Evolutionary conservation across 2,797 vertebrate genomes (phyloP), one percentile per base, ranked within the genome.

Genomic region (Acrocephalus scirpaceus): DNA sequence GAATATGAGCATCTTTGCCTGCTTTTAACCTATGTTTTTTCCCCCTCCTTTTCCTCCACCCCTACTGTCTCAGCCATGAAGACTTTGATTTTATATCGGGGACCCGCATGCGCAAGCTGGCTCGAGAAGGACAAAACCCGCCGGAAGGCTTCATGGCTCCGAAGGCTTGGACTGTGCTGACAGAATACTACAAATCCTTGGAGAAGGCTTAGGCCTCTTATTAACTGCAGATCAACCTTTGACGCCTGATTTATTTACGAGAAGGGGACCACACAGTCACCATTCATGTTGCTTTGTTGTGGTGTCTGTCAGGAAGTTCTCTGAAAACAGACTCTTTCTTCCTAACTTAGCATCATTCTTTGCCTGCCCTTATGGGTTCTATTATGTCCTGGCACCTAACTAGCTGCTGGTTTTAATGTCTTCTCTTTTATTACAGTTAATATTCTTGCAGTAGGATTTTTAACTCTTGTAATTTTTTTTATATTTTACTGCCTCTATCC

Each of bases 71-170:
- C 98, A 99, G 99, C 97, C 98, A 99, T 32, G 98, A 99, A 98
- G 99, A 99, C 97, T 99, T 98, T 80, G 99, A 99, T 61, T 99
- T 99, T 97, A 99, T 99, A 98, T 99, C 99, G 13, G 99, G 99
- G 96, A 99, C 99, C 36, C 98, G 99, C 69, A 99, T 99, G 99
- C 99, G 99, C 70, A 99, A 97, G 97, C 98, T 99, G 98, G 99
- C 99, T 80, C 99, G 99, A 3, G 99, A 99, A 91, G 99, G 99
- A 60, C 98, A 98, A 95, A 99, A 99, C 92, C 99, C 99, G 4
- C 99, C 99, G 0, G 99, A 99, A 67, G 99, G 99, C 84, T 99
- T 99, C 98, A 99, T 99, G 99, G 99, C 99, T 9, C 98, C 98
- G 32, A 99, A 99, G 96, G 99, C 99, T 50, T 99, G 99, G 99